These are phyloP conservation scores for Carapus acus DNA, from an alignment of 2,797 vertebrate genomes.

Conservation along the genomic window DNA sequence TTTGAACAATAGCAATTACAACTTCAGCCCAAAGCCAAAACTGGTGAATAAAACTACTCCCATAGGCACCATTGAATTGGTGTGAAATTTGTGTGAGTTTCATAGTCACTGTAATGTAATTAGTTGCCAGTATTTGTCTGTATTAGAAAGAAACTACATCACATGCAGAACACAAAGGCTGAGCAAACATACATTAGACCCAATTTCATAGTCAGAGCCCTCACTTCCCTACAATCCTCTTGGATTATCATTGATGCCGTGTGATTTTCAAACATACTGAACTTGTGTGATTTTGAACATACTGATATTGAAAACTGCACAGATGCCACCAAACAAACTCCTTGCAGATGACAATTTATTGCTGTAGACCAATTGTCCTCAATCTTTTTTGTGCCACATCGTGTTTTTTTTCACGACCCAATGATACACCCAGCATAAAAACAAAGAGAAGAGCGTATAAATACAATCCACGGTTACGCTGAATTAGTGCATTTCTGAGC, in stretches of 20 bases:
- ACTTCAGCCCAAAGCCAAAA: too few relatives aligned
- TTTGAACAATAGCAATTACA: too few relatives aligned
- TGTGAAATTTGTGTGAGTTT: background rate
- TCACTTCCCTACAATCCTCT: constrained; percentile 63
- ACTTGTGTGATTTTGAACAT: too few relatives aligned
- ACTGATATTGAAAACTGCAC: constrained; percentile 57
- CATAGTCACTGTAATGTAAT: background rate
- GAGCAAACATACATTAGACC: constrained; percentile 61
- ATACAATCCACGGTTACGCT: too few relatives aligned
- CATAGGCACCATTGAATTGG: too few relatives aligned
- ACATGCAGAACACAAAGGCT: constrained; percentile 52
- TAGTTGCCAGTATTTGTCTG: background rate
- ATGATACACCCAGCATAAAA: too few relatives aligned
- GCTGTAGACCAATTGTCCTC: constrained; percentile 59
- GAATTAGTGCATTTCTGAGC: too few relatives aligned
- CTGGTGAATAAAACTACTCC: too few relatives aligned
- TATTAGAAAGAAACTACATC: constrained; percentile 39
- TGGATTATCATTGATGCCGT: constrained; percentile 66
- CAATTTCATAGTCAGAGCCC: constrained; percentile 57
- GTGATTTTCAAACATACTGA: constrained; percentile 67
- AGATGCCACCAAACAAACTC: constrained; percentile 64
- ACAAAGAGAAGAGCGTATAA: too few relatives aligned
- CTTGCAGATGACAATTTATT: constrained; percentile 60
- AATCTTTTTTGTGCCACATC: too few relatives aligned
- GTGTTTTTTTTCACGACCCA: too few relatives aligned